Evolutionary conservation across 1,140 invertebrate genomes (phyloP).

Genomic region (Aphaenogaster rudis): DNA sequence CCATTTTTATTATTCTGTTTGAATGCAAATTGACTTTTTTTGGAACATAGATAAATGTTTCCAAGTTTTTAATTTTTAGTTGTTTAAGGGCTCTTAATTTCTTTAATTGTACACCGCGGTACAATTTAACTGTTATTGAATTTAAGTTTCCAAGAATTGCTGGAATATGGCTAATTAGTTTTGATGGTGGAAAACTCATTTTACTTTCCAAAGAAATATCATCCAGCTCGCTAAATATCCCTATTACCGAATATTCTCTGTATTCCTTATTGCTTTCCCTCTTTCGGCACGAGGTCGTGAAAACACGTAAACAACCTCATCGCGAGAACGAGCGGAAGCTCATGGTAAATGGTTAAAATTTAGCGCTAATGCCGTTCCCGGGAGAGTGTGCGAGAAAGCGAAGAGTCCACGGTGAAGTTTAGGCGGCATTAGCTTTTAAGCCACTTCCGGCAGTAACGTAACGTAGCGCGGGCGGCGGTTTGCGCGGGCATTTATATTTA

Average conservation of each 20-base stretch:
- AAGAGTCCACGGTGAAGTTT: conserved; percentile 69
- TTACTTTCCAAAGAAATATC: not conserved
- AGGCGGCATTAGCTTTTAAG: conserved; percentile 79
- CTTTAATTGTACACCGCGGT: not conserved
- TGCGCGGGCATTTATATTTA: conserved; percentile 78
- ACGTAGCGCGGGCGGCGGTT: conserved; percentile 63
- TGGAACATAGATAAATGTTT: not conserved
- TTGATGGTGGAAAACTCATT: not conserved
- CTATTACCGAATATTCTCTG: not conserved
- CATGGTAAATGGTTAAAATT: conserved; percentile 59
- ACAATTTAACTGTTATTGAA: not conserved
- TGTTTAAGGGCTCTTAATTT: not conserved
- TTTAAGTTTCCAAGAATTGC: not conserved
- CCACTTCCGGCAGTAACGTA: conserved; percentile 76
- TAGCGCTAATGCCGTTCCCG: conserved; percentile 41
- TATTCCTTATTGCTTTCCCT: conserved; percentile 11
- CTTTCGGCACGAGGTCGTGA: not conserved
- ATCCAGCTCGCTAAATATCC: not conserved
- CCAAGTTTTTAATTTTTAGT: not conserved
- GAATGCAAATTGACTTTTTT: not conserved
- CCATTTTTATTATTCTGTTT: not conserved
- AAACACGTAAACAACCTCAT: conserved; percentile 47
- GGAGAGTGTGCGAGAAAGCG: conserved; percentile 37
- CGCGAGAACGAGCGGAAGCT: conserved; percentile 33
- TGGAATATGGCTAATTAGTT: not conserved